Evolutionary conservation across 1,140 invertebrate genomes (phyloP).

Genomic region (Stenopsyche tienmushanensis): DNA sequence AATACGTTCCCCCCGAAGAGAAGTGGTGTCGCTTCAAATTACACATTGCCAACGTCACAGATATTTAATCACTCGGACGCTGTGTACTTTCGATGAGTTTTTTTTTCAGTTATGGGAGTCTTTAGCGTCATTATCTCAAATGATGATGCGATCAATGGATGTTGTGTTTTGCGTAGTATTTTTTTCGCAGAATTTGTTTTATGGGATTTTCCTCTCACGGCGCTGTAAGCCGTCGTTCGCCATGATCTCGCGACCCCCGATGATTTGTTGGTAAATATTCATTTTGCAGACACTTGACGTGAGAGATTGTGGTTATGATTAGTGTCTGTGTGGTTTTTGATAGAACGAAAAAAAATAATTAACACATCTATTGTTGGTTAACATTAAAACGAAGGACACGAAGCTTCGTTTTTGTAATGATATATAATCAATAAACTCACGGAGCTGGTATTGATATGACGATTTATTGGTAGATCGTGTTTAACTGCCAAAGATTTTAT

Average conservation of each 20-base stretch:
- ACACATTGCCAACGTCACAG: not conserved
- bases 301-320: not conserved
- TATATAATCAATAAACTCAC: not conserved
- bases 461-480: too few relatives aligned
- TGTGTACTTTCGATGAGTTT: too few relatives aligned
- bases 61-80: not conserved
- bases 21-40: not conserved
- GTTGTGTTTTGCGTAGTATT: not conserved
- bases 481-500: too few relatives aligned
- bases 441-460: not conserved
- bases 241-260: not conserved
- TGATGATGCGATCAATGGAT: not conserved
- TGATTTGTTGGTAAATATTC: not conserved
- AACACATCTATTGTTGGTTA: not conserved
- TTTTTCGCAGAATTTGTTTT: not conserved
- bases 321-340: not conserved
- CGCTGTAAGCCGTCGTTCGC: not conserved
- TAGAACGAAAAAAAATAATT: too few relatives aligned
- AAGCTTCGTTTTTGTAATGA: not conserved
- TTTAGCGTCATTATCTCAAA: not conserved
- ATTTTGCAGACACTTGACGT: not conserved
- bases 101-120: not conserved
- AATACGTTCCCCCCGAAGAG: too few relatives aligned
- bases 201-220: not conserved
- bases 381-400: not conserved